Conservation (phyloP, 2,888 invertebrate genomes). For the Trypoxylon attenuatum region DNA sequence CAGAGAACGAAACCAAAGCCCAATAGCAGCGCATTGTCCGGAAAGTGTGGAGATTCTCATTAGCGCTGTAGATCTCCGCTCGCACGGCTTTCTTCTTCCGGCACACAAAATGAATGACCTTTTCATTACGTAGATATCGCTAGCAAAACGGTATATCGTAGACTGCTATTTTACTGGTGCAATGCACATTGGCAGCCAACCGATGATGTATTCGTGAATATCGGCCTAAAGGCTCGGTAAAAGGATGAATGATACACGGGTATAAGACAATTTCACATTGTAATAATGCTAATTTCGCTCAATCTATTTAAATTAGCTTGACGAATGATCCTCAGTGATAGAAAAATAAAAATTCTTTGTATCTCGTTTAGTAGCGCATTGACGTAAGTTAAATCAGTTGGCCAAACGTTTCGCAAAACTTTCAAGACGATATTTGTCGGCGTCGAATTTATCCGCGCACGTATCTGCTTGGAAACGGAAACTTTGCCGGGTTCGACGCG, state of each 20-base stretch:
- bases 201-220: too few relatives aligned
- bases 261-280: too few relatives aligned
- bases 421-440: background rate
- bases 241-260: too few relatives aligned
- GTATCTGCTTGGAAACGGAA: background rate
- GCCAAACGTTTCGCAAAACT: background rate
- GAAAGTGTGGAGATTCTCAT: constrained; percentile 38
- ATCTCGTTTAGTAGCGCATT: background rate
- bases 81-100: constrained; percentile 13
- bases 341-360: background rate
- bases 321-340: too few relatives aligned
- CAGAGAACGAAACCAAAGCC: constrained; percentile 20
- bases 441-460: background rate
- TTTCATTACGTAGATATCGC: constrained; percentile 16
- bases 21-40: constrained; percentile 16
- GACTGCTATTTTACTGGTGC: constrained; percentile 27
- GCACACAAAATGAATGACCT: constrained; percentile 20
- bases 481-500: background rate
- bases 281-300: too few relatives aligned
- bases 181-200: too few relatives aligned
- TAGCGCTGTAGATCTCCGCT: constrained; percentile 36
- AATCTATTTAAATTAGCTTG: too few relatives aligned
- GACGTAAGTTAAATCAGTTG: background rate
- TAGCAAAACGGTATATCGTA: constrained; percentile 8
- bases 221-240: too few relatives aligned